Base-by-base conservation (phyloP, 1,140 invertebrate species). In the Adoxophyes honmai region DNA sequence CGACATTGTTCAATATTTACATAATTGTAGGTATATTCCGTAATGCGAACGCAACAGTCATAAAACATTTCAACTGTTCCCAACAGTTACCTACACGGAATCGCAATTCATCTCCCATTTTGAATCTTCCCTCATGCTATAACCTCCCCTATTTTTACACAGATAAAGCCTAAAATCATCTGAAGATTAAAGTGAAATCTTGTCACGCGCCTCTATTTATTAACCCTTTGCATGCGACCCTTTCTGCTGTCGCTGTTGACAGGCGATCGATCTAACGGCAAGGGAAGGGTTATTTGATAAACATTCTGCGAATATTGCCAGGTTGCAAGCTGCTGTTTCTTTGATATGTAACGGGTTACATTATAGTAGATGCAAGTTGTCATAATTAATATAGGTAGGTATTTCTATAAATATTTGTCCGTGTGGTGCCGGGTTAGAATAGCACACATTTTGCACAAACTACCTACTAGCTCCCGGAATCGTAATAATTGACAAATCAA, bases 291-390 rank as follows among this genome's bases (percentile, higher is more conserved):
- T 48, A 48, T 48, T 48, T 48, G 42, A 48, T 48, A 10, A 13
- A 4, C 18, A 48, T 48, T 48, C 42, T 14, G 15, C 11, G 15
- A 44, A n/a, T 15, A 10, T 44, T 44, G 8, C 15, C 21, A 3
- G 21, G 21, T 28, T 28, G 42, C 18, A 48, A 48, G 21, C 16
- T 18, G 39, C n/a, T 21, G n/a, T n/a, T n/a, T n/a, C n/a, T n/a
- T n/a, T n/a, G n/a, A n/a, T 48, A 21, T 48, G 10, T 48, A 48
- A 48, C 42, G 42, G 42, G 10, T 48, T 48, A 21, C 21, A n/a
- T n/a, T n/a, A n/a, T n/a, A n/a, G n/a, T n/a, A n/a, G n/a, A n/a
- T n/a, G n/a, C n/a, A n/a, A n/a, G n/a, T n/a, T n/a, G n/a, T n/a
- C n/a, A n/a, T n/a, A n/a, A n/a, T n/a, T n/a, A n/a, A n/a, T n/a